Conservation (phyloP, 2,797 vertebrate genomes). For the Limosa lapponica region DNA sequence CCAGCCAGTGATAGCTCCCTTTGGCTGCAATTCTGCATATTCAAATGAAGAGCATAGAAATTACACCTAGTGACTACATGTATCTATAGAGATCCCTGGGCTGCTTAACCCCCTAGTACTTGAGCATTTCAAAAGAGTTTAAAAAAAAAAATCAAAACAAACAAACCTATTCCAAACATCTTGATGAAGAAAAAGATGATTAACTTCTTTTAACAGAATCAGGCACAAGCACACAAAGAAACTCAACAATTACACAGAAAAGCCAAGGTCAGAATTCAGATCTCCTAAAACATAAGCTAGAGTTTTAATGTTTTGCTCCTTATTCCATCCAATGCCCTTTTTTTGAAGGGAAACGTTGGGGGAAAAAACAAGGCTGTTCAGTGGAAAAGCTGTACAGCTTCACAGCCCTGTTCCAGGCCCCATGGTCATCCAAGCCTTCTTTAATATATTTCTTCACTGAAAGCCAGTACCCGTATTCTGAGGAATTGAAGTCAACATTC, state of each 20-base stretch:
- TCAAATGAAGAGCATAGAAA: neutral
- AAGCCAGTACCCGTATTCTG: neutral
- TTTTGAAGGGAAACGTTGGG: neutral
- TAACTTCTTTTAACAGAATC: neutral
- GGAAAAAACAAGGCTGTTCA: neutral
- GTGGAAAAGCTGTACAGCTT: neutral
- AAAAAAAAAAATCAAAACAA: too few relatives aligned
- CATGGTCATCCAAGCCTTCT: neutral
- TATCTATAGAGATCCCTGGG: neutral
- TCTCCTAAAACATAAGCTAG: neutral
- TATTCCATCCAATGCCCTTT: neutral
- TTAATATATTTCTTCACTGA: neutral
- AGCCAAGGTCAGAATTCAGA: neutral
- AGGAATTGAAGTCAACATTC: neutral
- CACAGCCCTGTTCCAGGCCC: neutral
- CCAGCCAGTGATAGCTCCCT: neutral
- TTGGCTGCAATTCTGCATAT: neutral
- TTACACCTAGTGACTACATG: neutral
- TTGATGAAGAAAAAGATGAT: neutral
- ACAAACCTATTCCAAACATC: neutral
- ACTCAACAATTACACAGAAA: neutral
- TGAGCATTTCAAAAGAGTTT: neutral
- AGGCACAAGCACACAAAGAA: neutral
- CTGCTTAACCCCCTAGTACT: fast-evolving
- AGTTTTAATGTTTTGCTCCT: neutral